Percentiles rank a stretch among this genome's conserved stretches.
Evolutionary conservation across 2,888 invertebrate genomes (phyloP).

Genomic region (Chesias legatella): DNA sequence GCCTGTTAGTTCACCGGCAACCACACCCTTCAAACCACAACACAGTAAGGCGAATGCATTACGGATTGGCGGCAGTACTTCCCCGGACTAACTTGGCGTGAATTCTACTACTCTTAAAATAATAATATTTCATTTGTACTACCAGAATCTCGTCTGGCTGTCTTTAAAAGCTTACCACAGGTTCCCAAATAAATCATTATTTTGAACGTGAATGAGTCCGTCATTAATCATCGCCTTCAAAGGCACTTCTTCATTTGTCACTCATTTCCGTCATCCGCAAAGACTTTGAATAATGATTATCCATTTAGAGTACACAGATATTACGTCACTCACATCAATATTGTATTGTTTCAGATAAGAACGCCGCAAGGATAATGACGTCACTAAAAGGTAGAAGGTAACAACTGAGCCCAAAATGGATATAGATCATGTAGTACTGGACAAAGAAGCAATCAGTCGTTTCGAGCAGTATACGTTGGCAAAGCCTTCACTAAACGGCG

Average conservation of each 20-base stretch:
- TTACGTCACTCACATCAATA: slow-evolving; percentile 32
- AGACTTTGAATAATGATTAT: slow-evolving; percentile 66
- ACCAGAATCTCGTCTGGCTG: no score
- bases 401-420: slow-evolving; percentile 59
- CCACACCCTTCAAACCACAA: no score
- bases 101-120: no score
- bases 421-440: slow-evolving; percentile 73
- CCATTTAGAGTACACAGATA: slow-evolving; percentile 42
- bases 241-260: slow-evolving; percentile 69
- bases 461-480: slow-evolving; percentile 76
- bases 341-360: slow-evolving; percentile 68
- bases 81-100: no score
- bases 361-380: slow-evolving; percentile 50
- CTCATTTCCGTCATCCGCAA: slow-evolving; percentile 50
- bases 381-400: slow-evolving; percentile 52
- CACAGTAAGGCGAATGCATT: no score
- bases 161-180: no score
- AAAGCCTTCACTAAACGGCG: slow-evolving; percentile 73
- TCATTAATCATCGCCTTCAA: slow-evolving; percentile 59
- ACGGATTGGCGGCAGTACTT: no score
- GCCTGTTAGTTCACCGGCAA: no score
- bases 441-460: slow-evolving; percentile 75
- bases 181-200: slow-evolving; percentile 19
- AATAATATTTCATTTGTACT: no score
- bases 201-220: slow-evolving; percentile 35